Base-by-base conservation (phyloP, 1,140 invertebrate genomes). In the Saxidomus purpurata region DNA sequence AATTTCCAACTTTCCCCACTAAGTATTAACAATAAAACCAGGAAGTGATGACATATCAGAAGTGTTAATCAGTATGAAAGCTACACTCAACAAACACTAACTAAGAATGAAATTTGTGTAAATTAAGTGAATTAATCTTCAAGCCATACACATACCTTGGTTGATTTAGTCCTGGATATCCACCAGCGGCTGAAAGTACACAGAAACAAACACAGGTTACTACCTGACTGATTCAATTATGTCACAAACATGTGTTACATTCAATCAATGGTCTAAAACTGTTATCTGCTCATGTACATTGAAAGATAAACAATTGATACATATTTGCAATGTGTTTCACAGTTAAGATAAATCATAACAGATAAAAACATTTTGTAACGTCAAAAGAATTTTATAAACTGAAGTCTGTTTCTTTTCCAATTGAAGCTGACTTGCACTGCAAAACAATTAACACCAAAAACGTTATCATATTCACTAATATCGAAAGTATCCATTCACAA, bases 131-230 rank as follows among this genome's bases (percentile, higher is more conserved):
- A n/a, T n/a, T n/a, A n/a, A n/a, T n/a, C n/a, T n/a, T n/a, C n/a
- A 43, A 43, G 43, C 4, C 4, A 43, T 43, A 71, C 0, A 63
- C 52, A 43, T 82, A 85, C 83, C 83, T 85, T 76, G 83, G 49
- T 85, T 85, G 83, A 85, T 79, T 76, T 28, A 88, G 74, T 63
- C 86, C 86, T 80, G 86, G 77, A 71, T 88, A 88, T 49, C 86
- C 77, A 22, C 86, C 86, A 34, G 86, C 76, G 25, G 86, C 85
- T 87, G 86, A 67, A 88, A 87, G 1, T 43, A 52, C 17, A 49
- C 47, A 71, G 25, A 81, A 88, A 85, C 28, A 61, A 63, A 63
- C 36, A 22, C 80, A 49, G 25, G 8, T 79, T 31, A 79, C 25
- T 25, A 36, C 31, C 67, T 28, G 22, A 38, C 6, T 22, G 15